Conservation (phyloP, 2,113 vertebrate genomes). For the Pygoscelis adeliae region DNA sequence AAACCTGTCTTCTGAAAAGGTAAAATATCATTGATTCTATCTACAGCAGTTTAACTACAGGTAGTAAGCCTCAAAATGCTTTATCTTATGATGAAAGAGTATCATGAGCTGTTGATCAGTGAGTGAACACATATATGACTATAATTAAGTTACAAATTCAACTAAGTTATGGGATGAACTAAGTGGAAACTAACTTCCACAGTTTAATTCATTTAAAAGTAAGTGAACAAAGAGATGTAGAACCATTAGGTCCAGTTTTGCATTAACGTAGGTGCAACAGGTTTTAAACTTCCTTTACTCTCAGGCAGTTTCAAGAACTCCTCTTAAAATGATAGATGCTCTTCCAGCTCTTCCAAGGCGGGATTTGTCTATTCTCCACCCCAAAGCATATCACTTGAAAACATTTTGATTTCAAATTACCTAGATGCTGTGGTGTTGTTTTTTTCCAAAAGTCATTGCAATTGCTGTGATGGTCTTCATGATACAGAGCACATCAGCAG, state of each 20-base stretch:
- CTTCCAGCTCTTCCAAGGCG: background rate
- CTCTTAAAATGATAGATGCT: background rate
- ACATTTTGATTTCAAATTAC: background rate
- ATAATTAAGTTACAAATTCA: background rate
- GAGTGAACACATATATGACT: background rate
- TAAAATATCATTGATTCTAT: background rate
- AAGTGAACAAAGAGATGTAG: background rate
- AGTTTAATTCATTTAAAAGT: background rate
- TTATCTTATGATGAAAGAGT: background rate
- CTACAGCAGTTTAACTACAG: background rate
- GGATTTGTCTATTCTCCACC: background rate
- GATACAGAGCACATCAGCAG: background rate
- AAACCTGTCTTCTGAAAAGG: background rate
- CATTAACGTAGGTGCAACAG: rapidly evolving
- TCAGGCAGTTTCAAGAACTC: background rate
- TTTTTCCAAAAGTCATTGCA: background rate
- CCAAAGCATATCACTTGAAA: background rate
- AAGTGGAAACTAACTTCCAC: background rate
- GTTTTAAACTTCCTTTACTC: background rate
- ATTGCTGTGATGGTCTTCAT: background rate
- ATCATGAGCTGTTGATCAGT: background rate
- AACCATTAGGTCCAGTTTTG: background rate
- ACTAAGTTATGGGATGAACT: background rate
- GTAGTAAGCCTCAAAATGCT: background rate
- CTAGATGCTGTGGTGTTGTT: background rate